phyloP scores from a whole-genome alignment of 2,888 invertebrate species.

The Stratiomys singularior region DNA sequence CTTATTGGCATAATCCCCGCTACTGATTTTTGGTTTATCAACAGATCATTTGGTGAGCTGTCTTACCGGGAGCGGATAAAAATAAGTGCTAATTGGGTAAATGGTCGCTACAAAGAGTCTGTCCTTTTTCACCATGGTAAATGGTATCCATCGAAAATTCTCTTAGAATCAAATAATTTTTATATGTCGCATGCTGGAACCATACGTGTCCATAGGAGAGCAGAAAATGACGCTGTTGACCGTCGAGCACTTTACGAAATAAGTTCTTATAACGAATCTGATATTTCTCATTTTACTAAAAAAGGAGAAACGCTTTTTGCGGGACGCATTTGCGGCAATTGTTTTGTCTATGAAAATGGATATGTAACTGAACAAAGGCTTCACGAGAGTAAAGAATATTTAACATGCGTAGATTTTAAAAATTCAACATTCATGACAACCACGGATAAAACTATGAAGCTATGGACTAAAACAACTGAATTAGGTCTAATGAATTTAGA shows the following conservation, averaged over 20 bases:
- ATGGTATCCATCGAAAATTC: conserved; percentile 69
- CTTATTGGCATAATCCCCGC: too few relatives aligned
- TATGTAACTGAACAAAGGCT: conserved; percentile 58
- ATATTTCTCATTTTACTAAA: conserved; percentile 61
- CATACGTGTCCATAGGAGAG: conserved; percentile 59
- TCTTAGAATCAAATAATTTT: conserved; percentile 66
- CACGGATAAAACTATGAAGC: conserved; percentile 58
- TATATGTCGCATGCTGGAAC: conserved; percentile 68
- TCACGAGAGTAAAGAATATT: conserved; percentile 58
- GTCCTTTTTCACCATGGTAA: conserved; percentile 64
- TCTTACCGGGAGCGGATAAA: conserved; percentile 60
- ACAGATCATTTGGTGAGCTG: conserved; percentile 59
- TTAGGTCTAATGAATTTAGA: conserved; percentile 60
- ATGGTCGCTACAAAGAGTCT: conserved; percentile 67
- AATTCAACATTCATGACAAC: conserved; percentile 57
- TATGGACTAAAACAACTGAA: conserved; percentile 61
- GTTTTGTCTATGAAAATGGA: conserved; percentile 57
- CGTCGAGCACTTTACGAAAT: conserved; percentile 59
- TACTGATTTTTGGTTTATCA: too few relatives aligned
- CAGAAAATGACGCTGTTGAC: conserved; percentile 61
- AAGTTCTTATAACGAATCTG: conserved; percentile 55
- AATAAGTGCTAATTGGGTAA: conserved; percentile 69
- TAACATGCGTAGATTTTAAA: conserved; percentile 61
- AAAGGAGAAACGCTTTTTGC: conserved; percentile 60
- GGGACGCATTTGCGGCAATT: conserved; percentile 60